Percentiles rank a stretch among this genome's conserved stretches.
Conservation (phyloP, 30 jellyfish, hydroid and myxozoan genomes). For the Clytia hemisphaerica region DNA sequence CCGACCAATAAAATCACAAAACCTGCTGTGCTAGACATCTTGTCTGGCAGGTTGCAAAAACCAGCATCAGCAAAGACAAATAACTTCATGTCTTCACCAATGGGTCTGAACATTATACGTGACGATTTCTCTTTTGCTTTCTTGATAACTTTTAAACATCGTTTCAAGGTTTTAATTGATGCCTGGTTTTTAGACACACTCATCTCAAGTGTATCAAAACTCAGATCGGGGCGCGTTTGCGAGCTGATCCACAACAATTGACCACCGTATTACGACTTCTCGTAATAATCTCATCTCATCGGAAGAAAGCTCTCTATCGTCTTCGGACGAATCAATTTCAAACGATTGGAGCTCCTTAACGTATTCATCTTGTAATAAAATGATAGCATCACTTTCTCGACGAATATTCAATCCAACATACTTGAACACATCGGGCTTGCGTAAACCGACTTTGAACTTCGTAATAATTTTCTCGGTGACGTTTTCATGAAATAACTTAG, state of each 20-base stretch:
- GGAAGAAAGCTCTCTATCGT: not conserved
- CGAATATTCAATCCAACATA: not conserved
- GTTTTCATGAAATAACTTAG: too few species aligned
- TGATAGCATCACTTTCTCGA: not conserved
- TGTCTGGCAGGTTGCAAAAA: slow-evolving; percentile 9
- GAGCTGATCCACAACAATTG: slow-evolving; percentile 23
- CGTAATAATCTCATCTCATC: not conserved
- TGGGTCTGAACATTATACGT: not conserved
- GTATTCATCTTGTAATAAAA: not conserved
- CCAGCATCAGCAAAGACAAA: not conserved
- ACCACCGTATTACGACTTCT: not conserved
- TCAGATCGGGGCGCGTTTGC: slow-evolving; percentile 30
- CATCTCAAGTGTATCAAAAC: slow-evolving; percentile 1
- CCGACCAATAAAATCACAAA: slow-evolving; percentile 1
- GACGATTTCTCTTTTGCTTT: not conserved
- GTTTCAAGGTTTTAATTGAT: not conserved
- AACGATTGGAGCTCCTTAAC: not conserved
- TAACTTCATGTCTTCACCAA: not conserved
- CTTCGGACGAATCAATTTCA: not conserved
- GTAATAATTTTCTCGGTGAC: too few species aligned
- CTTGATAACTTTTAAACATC: not conserved
- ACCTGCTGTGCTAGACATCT: slow-evolving; percentile 3
- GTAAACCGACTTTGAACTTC: not conserved
- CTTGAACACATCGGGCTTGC: not conserved
- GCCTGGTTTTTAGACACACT: slow-evolving; percentile 4